Base-by-base conservation (phyloP, 2,888 invertebrate genomes). In the Dinocampus coccinellae region DNA sequence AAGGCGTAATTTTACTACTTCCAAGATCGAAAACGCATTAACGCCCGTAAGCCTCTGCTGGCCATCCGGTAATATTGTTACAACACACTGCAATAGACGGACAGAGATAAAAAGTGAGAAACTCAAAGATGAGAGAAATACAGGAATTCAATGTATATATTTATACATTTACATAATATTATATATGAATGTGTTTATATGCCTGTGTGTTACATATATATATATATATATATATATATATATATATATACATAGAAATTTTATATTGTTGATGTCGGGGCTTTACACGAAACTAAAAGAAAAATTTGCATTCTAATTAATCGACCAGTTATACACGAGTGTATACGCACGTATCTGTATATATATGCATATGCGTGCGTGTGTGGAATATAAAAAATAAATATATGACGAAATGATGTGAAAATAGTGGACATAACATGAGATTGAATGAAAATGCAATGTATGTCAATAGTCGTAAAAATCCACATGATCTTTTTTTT, bases 281-380 rank as follows among this genome's bases (percentile, higher is more conserved):
- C 24, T 24, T 24, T 24, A 6, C 58, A 10, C 33, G 58, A 16
- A 24, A 24, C 55, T 7, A 16, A 42, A 63, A 16, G 39, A 34
- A 63, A 33, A 69, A 80, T 80, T 80, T 81, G 81, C 80, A 81
- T 82, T 79, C 77, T 78, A 82, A 82, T 82, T 80, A n/a, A 77
- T 80, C 68, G 74, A 69, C n/a, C 63, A 63, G 47, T 22, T 52
- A 64, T 22, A 39, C 1, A 36, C 3, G 36, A 1, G 10, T 10
- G 16, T n/a, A 16, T 4, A 7, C 47, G 16, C 47, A 36, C 58
- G 70, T 42, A 61, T 11, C 52, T 53, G 58, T 20, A 24, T 16
- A 13, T n/a, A 9, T 16, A 0, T 47, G 3, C 7, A 20, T 9
- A 7, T 7, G 20, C 16, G 0, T 3, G 6, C 3, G 47, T 16